These are phyloP conservation scores for Thelaira solivaga DNA, from an alignment of 2,888 invertebrate species.

Conservation along the genomic window DNA sequence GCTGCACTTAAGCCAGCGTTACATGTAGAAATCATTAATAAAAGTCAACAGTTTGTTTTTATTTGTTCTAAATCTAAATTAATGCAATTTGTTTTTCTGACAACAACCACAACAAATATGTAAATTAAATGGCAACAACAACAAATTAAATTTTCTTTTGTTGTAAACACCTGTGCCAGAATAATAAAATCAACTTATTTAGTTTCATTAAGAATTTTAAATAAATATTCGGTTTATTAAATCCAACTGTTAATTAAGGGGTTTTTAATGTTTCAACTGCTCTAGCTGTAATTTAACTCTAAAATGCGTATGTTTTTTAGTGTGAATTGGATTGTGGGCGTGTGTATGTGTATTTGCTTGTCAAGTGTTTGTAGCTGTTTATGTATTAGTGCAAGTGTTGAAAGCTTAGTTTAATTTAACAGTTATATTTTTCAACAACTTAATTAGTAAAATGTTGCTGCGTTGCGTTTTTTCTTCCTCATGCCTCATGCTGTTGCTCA, in stretches of 20 bases:
- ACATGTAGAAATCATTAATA: no score
- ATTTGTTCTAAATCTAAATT: no score
- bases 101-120: no score
- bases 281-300: no score
- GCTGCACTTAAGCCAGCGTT: no score
- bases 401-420: constrained; percentile 17
- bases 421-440: constrained; percentile 38
- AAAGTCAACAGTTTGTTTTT: no score
- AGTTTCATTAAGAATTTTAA: no score
- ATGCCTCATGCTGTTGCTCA: background rate
- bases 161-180: no score
- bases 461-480: background rate
- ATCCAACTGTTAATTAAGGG: constrained; percentile 40
- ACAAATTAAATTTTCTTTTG: no score
- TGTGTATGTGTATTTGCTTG: background rate
- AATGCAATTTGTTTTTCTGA: no score
- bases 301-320: background rate
- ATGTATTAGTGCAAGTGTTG: background rate
- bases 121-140: no score
- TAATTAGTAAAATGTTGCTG: constrained; percentile 44
- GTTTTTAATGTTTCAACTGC: background rate
- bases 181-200: no score
- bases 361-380: background rate
- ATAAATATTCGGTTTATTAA: constrained; percentile 4
- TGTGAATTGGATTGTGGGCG: background rate